These are phyloP conservation scores for Drosophila bipectinata DNA, from an alignment of 1,140 invertebrate genomes.

Conservation along the genomic window DNA sequence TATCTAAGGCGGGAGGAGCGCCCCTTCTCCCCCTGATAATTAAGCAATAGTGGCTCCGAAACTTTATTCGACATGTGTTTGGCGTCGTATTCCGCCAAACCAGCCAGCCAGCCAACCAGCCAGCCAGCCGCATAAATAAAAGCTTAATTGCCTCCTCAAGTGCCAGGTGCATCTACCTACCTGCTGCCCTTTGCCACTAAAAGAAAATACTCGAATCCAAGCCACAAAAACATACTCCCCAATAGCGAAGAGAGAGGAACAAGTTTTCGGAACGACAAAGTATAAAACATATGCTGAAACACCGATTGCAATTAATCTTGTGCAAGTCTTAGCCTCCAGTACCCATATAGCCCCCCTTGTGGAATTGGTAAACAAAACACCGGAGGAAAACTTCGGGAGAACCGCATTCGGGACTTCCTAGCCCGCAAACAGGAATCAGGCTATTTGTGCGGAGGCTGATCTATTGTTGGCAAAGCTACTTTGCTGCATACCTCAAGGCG, in stretches of 20 bases:
- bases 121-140: constrained; percentile 65
- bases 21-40: not conserved
- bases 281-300: constrained; percentile 79
- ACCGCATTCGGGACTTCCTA: constrained; percentile 44
- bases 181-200: constrained; percentile 2
- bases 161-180: constrained; percentile 54
- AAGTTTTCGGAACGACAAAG: constrained; percentile 30
- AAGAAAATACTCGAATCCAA: constrained; percentile 23
- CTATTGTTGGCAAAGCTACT: constrained; percentile 74
- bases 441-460: constrained; percentile 48
- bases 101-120: too few species aligned
- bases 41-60: not conserved
- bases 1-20: too few species aligned
- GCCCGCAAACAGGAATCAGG: constrained; percentile 26
- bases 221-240: constrained; percentile 24
- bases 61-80: constrained; percentile 55
- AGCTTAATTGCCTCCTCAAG: constrained; percentile 74
- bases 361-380: constrained; percentile 75
- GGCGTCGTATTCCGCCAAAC: constrained; percentile 11
- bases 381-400: constrained; percentile 40
- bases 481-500: constrained; percentile 70
- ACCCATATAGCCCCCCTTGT: not conserved
- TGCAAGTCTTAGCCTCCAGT: constrained; percentile 52
- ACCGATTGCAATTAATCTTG: constrained; percentile 82
- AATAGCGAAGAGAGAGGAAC: constrained; percentile 6